phyloP scores from a whole-genome alignment of 2,797 vertebrate species.

The Mormyrops attenuatus region DNA sequence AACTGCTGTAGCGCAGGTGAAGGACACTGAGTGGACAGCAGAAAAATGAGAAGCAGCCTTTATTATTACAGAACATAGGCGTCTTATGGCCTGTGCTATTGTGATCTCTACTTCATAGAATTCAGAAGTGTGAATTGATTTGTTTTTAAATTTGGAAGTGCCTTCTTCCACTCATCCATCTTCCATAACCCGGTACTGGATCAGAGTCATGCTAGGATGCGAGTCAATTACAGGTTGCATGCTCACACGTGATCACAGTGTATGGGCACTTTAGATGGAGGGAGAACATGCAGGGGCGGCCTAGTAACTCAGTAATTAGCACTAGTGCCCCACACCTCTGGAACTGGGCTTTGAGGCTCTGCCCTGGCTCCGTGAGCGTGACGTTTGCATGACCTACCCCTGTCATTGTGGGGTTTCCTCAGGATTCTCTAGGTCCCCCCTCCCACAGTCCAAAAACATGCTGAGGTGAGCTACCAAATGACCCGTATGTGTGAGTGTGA shows the following conservation, averaged over 20 bases:
- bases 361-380: neutral
- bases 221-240: neutral
- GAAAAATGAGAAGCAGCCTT: neutral
- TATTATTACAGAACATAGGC: neutral
- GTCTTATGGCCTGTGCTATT: neutral
- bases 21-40: neutral
- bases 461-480: neutral
- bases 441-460: neutral
- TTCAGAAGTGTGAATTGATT: neutral
- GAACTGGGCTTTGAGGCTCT: neutral
- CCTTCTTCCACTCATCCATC: neutral
- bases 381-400: neutral
- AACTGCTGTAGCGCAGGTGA: neutral
- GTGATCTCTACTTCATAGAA: neutral
- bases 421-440: neutral
- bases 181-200: neutral
- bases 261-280: neutral
- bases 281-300: neutral
- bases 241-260: neutral
- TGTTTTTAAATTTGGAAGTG: neutral
- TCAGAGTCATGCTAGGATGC: neutral
- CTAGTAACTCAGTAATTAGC: neutral
- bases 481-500: neutral
- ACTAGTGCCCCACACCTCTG: neutral
- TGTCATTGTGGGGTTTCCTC: neutral